Conservation (phyloP, 2,113 vertebrate species). For the Ctenodactylus gundi region DNA sequence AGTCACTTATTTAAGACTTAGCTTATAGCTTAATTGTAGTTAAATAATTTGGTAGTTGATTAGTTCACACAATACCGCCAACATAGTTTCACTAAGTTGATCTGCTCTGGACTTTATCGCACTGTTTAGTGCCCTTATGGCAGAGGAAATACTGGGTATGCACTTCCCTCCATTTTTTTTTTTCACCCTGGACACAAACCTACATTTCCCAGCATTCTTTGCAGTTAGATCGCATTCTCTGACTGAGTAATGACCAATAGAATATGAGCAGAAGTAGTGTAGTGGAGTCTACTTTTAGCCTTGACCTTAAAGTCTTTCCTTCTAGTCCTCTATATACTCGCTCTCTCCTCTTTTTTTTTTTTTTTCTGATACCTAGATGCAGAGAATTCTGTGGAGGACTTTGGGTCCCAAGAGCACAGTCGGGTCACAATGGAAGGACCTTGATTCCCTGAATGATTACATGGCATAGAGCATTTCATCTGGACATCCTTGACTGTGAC, state of each 20-base stretch:
- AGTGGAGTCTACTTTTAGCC: background rate
- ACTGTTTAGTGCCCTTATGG: background rate
- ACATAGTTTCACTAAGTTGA: constrained; percentile 17
- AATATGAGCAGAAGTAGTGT: constrained; percentile 32
- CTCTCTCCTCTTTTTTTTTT: background rate
- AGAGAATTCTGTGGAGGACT: background rate
- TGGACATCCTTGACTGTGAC: constrained; percentile 24
- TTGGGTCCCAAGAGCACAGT: background rate
- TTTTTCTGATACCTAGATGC: background rate
- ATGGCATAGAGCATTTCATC: constrained; percentile 20
- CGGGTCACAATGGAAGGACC: background rate
- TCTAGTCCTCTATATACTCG: background rate
- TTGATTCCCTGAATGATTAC: background rate
- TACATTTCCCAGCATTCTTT: constrained; percentile 58
- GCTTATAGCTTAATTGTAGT: constrained; percentile 11
- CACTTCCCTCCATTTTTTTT: background rate
- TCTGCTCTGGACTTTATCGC: background rate
- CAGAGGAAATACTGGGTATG: background rate
- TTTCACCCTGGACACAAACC: constrained; percentile 38
- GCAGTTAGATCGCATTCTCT: background rate
- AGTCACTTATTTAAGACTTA: constrained; percentile 37
- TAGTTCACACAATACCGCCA: constrained; percentile 18
- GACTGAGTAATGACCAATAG: background rate
- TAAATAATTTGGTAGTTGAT: background rate
- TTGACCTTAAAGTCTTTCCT: constrained; percentile 29